Base-by-base conservation (phyloP, 2,888 invertebrate genomes). In the Cheilosia soror region DNA sequence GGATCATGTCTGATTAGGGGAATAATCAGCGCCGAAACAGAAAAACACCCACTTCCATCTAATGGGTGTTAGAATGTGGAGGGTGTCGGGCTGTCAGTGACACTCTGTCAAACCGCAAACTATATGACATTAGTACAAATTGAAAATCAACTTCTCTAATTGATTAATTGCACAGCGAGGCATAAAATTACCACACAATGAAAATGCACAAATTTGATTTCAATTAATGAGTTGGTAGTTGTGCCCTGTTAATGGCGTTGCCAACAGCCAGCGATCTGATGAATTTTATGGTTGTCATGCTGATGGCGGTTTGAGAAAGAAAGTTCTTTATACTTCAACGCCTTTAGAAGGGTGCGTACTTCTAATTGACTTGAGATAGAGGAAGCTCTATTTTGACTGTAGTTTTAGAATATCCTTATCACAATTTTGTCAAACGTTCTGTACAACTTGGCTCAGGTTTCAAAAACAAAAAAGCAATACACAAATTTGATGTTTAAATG, bases 121-220 rank as follows among this genome's bases (percentile, higher is more conserved):
- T 65, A 65, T 65, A 65, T 58, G 47, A 47, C 47, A 57, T 57
- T 44, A 47, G 20, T 65, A 37, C 33, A 58, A 60, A 66, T 77
- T 58, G 71, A 47, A 69, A 77, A 66, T 77, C 44, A 11, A 58
- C 13, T 53, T 29, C 31, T 31, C 53, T 79, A 79, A 65, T 79
- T 79, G 71, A 79, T 79, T 72, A 72, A 79, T 65, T 79, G 57
- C 49, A 71, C 71, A 65, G 57, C 33, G 5, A 42, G 58, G 71
- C 63, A 65, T 79, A 42, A 71, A 71, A 79, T 72, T 71, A 72
- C 57, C 65, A 4, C 57, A 51, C 65, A 65, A 65, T 79, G 71
- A 79, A 58, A 79, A n/a, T 71, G 71, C 65, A 79, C 49, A 57
- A 69, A 71, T 65, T 71, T 42, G 31, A 72, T 47, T 77, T 20